Percentiles rank a stretch among this genome's conserved stretches.
These are phyloP conservation scores for Brachionichthys hirsutus DNA, from an alignment of 2,113 vertebrate genomes.

Conservation along the genomic window DNA sequence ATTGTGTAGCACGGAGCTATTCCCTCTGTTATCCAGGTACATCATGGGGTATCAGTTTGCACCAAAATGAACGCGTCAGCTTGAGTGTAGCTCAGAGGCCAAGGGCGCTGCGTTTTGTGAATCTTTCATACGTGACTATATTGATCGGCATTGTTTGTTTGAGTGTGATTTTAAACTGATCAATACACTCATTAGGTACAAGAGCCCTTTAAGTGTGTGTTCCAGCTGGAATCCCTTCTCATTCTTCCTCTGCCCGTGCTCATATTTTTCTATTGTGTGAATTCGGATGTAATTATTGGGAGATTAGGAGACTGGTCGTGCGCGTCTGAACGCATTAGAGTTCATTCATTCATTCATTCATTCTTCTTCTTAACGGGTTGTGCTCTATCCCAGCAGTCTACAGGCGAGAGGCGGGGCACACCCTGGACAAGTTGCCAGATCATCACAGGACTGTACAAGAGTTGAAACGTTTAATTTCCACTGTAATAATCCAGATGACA, in stretches of 20 bases:
- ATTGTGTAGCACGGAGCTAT: constrained; percentile 19
- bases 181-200: constrained; percentile 62
- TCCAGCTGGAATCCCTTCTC: constrained; percentile 55
- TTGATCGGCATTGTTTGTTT: constrained; percentile 2
- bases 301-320: neutral
- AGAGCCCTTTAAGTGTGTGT: constrained; percentile 57
- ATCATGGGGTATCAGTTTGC: constrained; percentile 14
- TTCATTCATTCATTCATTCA: too few relatives aligned
- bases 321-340: neutral
- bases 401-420: too few relatives aligned
- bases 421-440: too few relatives aligned
- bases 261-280: constrained; percentile 17
- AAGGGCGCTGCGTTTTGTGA: neutral
- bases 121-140: constrained; percentile 9
- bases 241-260: constrained; percentile 41
- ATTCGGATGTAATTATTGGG: neutral
- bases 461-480: too few relatives aligned
- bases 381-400: too few relatives aligned
- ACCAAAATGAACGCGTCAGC: constrained; percentile 10
- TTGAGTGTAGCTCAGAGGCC: constrained; percentile 11
- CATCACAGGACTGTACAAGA: too few relatives aligned
- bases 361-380: too few relatives aligned
- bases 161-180: constrained; percentile 16
- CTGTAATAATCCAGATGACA: too few relatives aligned
- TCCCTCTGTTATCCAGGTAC: constrained; percentile 14